phyloP scores from a whole-genome alignment of 1,140 invertebrate genomes.

The Anoplophora glabripennis region DNA sequence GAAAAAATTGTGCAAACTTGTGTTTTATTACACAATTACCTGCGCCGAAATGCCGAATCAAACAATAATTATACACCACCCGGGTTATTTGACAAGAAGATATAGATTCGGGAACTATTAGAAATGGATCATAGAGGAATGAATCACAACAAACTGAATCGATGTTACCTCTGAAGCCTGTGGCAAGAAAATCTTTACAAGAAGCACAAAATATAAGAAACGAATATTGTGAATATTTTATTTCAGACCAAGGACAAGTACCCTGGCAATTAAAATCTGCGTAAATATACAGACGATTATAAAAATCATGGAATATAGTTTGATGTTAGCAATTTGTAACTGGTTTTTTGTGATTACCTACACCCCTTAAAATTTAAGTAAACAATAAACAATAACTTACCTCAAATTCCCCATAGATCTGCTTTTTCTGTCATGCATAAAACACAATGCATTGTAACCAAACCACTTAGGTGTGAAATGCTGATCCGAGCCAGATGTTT shows the following conservation, averaged over 20 bases:
- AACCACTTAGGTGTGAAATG: constrained; percentile 17
- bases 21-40: no score
- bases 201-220: constrained; percentile 1
- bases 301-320: background rate
- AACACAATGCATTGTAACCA: constrained; percentile 13
- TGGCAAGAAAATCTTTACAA: background rate
- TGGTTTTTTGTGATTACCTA: background rate
- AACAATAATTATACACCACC: no score
- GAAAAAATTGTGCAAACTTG: no score
- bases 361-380: background rate
- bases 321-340: background rate
- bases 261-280: no score
- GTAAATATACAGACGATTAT: no score
- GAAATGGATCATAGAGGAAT: no score
- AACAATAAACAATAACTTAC: no score
- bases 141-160: background rate
- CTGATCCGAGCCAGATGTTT: constrained; percentile 8
- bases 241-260: no score
- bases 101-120: no score
- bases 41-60: no score
- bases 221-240: constrained; percentile 4
- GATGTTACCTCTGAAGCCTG: background rate
- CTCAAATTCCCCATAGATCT: background rate
- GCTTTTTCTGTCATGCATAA: constrained; percentile 6
- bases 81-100: no score